phyloP scores from a whole-genome alignment of 2,113 vertebrate genomes.

The Hypanus sabinus region DNA sequence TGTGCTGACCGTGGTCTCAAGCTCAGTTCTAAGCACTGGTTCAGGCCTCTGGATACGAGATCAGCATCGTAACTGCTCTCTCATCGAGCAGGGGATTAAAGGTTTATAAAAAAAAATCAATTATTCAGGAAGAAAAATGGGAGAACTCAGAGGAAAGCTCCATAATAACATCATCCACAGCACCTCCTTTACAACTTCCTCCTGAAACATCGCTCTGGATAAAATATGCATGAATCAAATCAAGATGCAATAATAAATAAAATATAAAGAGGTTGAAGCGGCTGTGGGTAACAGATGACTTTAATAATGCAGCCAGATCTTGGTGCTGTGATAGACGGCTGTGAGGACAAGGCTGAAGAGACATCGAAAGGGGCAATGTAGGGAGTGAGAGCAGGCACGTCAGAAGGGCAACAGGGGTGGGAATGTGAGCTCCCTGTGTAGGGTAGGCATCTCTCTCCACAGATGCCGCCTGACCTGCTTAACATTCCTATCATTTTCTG shows the following conservation, averaged over 20 bases:
- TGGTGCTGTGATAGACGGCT: background rate
- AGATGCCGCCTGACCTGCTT: too few relatives aligned
- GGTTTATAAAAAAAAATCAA: background rate
- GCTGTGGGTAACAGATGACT: background rate
- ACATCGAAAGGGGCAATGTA: background rate
- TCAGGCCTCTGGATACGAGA: too few relatives aligned
- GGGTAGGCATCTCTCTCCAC: too few relatives aligned
- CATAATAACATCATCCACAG: background rate
- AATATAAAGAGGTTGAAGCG: background rate
- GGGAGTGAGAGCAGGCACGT: background rate
- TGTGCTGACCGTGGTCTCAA: too few relatives aligned
- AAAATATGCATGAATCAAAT: background rate
- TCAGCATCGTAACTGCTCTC: too few relatives aligned
- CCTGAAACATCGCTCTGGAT: background rate
- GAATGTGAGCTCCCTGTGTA: background rate
- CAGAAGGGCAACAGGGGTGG: too few relatives aligned
- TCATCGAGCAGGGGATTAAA: background rate
- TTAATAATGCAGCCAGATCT: background rate
- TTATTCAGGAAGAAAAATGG: background rate
- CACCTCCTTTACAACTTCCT: background rate
- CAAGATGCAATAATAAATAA: background rate
- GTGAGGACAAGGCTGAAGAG: background rate
- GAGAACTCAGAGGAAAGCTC: background rate
- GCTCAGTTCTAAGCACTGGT: too few relatives aligned
- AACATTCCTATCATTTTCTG: too few relatives aligned